Percentiles rank a stretch among this genome's conserved stretches.
Conservation (phyloP, 2,797 vertebrate genomes). For the Phoebastria nigripes region DNA sequence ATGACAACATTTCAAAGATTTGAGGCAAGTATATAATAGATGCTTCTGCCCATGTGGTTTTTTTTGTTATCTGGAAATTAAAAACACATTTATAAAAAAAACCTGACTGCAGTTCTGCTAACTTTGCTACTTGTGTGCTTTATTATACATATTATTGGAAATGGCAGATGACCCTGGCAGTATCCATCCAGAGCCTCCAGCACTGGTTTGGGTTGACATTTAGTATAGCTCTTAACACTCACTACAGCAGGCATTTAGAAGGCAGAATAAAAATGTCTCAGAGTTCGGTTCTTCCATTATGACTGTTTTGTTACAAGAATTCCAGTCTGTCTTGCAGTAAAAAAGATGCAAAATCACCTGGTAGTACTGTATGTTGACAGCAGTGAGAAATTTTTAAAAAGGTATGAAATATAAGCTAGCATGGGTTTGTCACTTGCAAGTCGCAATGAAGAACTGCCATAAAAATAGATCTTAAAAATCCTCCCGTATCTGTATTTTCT, state of each 20-base stretch:
- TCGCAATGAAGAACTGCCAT: neutral
- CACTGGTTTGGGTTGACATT: neutral
- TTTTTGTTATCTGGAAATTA: neutral
- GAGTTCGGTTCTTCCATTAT: neutral
- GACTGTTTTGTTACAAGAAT: neutral
- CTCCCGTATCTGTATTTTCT: neutral
- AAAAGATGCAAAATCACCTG: neutral
- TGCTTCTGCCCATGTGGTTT: neutral
- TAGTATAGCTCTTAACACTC: neutral
- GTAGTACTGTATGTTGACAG: neutral
- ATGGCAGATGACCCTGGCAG: neutral
- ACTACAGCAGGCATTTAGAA: neutral
- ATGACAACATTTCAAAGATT: constrained; percentile 98
- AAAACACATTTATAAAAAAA: neutral
- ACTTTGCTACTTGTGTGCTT: neutral
- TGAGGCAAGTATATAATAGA: constrained; percentile 88
- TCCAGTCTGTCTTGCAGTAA: neutral
- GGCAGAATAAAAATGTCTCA: neutral
- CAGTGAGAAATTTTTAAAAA: neutral
- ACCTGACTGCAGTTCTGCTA: neutral
- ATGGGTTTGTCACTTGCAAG: rapidly evolving
- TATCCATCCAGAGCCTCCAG: neutral
- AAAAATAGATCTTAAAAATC: neutral
- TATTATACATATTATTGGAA: neutral
- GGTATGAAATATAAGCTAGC: neutral